Evolutionary conservation across 2,888 invertebrate genomes (phyloP).

Genomic region (Caenorhabditis plicata): DNA sequence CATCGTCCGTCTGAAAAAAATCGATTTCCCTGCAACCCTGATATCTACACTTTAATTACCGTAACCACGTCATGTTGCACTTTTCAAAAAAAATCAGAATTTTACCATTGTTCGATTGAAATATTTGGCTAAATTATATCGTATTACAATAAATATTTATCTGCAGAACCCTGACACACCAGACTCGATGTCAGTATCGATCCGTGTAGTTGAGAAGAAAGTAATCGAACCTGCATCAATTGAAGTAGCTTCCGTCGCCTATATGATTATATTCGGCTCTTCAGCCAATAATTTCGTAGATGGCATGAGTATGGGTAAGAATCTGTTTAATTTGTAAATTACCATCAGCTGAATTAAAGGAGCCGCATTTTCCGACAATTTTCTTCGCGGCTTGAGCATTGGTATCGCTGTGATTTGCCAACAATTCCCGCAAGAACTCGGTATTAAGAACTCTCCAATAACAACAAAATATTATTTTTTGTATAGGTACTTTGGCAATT

Average conservation of each 20-base stretch:
- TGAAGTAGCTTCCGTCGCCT: constrained; percentile 59
- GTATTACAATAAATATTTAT: no score
- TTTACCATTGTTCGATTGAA: no score
- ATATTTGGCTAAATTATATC: no score
- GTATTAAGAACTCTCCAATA: no score
- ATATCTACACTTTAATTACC: no score
- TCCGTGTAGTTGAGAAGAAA: constrained; percentile 54
- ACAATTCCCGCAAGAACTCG: constrained; percentile 62
- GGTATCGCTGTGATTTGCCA: constrained; percentile 62
- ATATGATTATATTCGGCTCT: constrained; percentile 63
- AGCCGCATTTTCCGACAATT: constrained; percentile 59
- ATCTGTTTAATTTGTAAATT: no score
- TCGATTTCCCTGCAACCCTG: no score
- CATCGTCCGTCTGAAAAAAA: no score
- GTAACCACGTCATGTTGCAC: no score
- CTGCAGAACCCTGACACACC: constrained; percentile 2
- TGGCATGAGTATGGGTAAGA: constrained; percentile 60
- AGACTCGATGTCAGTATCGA: constrained; percentile 40
- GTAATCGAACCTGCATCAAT: constrained; percentile 51
- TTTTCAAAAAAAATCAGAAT: no score
- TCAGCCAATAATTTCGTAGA: constrained; percentile 63
- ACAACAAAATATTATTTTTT: no score
- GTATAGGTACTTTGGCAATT: constrained; percentile 56
- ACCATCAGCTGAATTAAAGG: constrained; percentile 18
- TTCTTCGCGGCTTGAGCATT: constrained; percentile 56